Evolutionary conservation across 2,113 vertebrate species (phyloP).

Genomic region (Corythornis madagascariensis): DNA sequence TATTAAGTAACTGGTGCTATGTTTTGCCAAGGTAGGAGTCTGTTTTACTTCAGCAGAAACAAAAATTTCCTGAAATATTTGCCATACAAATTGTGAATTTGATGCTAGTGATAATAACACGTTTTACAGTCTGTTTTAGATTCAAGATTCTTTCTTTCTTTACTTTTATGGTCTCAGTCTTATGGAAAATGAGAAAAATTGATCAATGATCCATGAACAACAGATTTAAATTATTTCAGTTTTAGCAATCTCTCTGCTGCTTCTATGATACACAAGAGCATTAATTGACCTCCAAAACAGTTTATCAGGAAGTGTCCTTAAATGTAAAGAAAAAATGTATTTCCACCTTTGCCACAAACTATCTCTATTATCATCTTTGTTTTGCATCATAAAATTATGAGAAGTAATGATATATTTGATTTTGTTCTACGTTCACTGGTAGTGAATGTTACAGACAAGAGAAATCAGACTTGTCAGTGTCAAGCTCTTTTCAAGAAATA

Average conservation of each 20-base stretch:
- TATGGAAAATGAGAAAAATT: neutral
- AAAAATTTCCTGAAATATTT: neutral
- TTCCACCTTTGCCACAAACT: neutral
- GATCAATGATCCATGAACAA: neutral
- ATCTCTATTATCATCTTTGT: neutral
- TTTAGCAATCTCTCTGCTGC: neutral
- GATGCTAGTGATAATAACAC: neutral
- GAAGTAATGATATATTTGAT: neutral
- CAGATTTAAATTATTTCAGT: neutral
- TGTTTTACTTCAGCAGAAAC: constrained; percentile 20
- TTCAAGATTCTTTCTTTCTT: neutral
- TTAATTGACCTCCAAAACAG: neutral
- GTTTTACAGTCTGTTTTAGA: neutral
- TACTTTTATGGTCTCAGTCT: neutral
- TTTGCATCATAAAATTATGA: constrained; percentile 3
- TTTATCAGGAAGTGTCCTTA: neutral
- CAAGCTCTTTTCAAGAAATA: neutral
- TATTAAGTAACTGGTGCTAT: constrained; percentile 86
- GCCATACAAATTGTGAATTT: neutral
- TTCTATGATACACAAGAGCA: neutral
- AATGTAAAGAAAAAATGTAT: neutral
- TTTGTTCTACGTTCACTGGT: neutral
- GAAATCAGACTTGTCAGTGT: neutral
- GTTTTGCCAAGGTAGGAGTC: constrained; percentile 88
- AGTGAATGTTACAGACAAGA: neutral